These are phyloP conservation scores for Rattus norvegicus DNA, from an alignment of 2,113 vertebrate species.

Conservation along the genomic window GRCr8 NC_086032.1:66043501-66044000, in stretches of 20 bases:
- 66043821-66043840: conserved; percentile 11
- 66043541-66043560: not conserved
- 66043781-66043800: conserved; percentile 35
- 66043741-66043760: conserved; percentile 27
- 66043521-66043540: not conserved
- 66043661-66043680: conserved; percentile 52
- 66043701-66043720: conserved; percentile 26
- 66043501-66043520: not conserved
- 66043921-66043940: not conserved
- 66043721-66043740: not conserved
- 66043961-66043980: too few species aligned
- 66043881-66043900: not conserved
- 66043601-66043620: conserved; percentile 26
- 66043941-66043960: not conserved
- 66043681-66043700: not conserved
- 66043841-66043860: not conserved
- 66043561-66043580: conserved; percentile 27
- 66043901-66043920: not conserved
- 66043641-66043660: conserved; percentile 29
- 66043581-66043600: not conserved
- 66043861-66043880: not conserved
- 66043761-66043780: conserved; percentile 27
- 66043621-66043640: conserved; percentile 44
- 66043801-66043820: conserved; percentile 47
- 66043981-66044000: rapidly evolving